A percentile compares a stretch with the other conserved stretches of the same genome.
Conservation (phyloP, 1,140 invertebrate species). For the Brachionus paranguensis region DNA sequence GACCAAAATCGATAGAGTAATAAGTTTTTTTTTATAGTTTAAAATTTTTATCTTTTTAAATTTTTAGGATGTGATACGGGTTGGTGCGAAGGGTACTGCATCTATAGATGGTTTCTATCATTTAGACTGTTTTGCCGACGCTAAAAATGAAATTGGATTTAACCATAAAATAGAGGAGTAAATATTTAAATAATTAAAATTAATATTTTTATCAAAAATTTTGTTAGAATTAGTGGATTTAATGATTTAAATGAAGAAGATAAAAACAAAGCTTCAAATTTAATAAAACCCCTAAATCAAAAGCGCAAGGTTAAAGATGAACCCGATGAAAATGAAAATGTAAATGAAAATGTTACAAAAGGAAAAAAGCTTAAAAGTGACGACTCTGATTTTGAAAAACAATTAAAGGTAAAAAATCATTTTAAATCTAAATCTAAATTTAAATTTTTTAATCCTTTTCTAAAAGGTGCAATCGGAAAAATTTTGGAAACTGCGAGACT, state of each 20-base stretch:
- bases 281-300: not conserved
- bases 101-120: constrained; percentile 72
- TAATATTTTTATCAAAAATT: not conserved
- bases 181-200: not conserved
- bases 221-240: not conserved
- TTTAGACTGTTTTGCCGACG: constrained; percentile 78
- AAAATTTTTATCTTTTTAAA: not conserved
- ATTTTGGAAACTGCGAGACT: constrained; percentile 66
- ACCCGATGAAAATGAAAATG: constrained; percentile 41
- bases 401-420: constrained; percentile 45
- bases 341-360: constrained; percentile 33
- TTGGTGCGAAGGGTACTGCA: not conserved
- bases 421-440: no score
- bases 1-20: constrained; percentile 71
- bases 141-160: constrained; percentile 69
- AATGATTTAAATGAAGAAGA: not conserved
- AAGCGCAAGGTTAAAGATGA: constrained; percentile 46
- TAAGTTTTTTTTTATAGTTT: constrained; percentile 43
- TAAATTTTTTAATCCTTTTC: no score
- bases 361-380: constrained; percentile 52
- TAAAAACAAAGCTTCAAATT: not conserved
- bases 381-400: constrained; percentile 51
- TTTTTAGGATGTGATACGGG: not conserved
- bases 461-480: not conserved
- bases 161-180: not conserved